Evolutionary conservation across 2,888 invertebrate genomes (phyloP), one percentile per base, ranked within the genome.

Genomic region (Phania funesta): DNA sequence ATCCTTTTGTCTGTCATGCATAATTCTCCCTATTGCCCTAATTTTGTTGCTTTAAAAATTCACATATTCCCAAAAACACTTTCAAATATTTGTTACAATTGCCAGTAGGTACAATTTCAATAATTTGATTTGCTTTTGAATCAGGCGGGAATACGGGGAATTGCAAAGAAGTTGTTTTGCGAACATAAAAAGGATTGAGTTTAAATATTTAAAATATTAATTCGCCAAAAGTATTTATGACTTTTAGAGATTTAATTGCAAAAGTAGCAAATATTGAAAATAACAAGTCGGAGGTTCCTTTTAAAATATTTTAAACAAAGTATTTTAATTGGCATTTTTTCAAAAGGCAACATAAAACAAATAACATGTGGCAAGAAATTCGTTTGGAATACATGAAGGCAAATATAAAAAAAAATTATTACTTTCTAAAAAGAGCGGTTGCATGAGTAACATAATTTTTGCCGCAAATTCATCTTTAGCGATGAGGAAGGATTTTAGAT

Each of bases 91-190:
- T 65, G 60, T 13, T 60, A 64, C 50, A 70, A 54, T 24, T 65
- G 73, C 32, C 64, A 32, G 44, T 74, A 50, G 75, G 46, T 35
- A 73, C 44, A 77, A 67, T 56, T 68, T 77, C 48, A 64, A 77
- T 67, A 50, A 77, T 77, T 81, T 68, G 73, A 46, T 62, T 77
- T 81, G 60, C 16, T 73, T 65, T 65, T 70, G 32, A 32, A 32
- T 54, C 68, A 62, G 38, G 46, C 29, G 58, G 76, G 68, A 62
- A 77, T 76, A 20, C 22, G 26, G 13, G 62, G 35, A 70, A 77
- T 75, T 52, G 35, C 54, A 62, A 52, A 76, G 24, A n/a, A n/a
- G n/a, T n/a, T n/a, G n/a, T n/a, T n/a, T n/a, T 60, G 24, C 22
- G 29, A 29, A 11, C 9, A 68, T 54, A 68, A 56, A 46, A 11